Percentiles rank a stretch among this genome's conserved stretches.
Evolutionary conservation across 1,140 invertebrate species (phyloP).

Genomic region (Drosophila arawakana): DNA sequence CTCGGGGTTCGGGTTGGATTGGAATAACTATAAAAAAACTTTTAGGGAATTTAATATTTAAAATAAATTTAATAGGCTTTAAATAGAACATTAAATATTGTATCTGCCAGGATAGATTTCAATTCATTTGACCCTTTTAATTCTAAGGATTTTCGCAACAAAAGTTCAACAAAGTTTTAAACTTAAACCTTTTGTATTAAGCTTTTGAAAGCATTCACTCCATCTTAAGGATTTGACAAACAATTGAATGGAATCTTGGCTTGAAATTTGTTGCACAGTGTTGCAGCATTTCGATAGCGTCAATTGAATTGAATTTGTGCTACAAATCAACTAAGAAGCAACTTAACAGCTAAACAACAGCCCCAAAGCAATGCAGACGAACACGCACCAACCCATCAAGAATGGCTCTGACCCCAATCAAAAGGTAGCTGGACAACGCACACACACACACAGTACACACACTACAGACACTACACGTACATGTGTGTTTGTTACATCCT

Average conservation of each 20-base stretch:
- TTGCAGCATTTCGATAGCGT: constrained; percentile 64
- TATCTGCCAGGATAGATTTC: no score
- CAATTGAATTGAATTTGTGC: constrained; percentile 82
- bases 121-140: no score
- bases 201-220: neutral
- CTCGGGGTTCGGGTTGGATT: no score
- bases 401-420: constrained; percentile 74
- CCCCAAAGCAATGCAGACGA: constrained; percentile 30
- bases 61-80: no score
- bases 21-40: no score
- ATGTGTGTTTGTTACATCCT: constrained; percentile 22
- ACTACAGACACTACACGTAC: constrained; percentile 17
- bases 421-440: constrained; percentile 40
- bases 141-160: no score
- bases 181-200: no score
- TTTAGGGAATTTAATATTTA: no score
- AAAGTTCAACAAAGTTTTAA: no score
- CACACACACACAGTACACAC: constrained; percentile 18
- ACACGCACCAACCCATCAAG: constrained; percentile 15
- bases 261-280: constrained; percentile 68
- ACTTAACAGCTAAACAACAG: constrained; percentile 79
- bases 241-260: constrained; percentile 35
- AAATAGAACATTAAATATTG: no score
- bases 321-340: constrained; percentile 82
- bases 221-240: constrained; percentile 2